Evolutionary conservation across 2,113 vertebrate genomes (phyloP), one percentile per base, ranked within the genome.

Genomic region (Trematocara variabile): DNA sequence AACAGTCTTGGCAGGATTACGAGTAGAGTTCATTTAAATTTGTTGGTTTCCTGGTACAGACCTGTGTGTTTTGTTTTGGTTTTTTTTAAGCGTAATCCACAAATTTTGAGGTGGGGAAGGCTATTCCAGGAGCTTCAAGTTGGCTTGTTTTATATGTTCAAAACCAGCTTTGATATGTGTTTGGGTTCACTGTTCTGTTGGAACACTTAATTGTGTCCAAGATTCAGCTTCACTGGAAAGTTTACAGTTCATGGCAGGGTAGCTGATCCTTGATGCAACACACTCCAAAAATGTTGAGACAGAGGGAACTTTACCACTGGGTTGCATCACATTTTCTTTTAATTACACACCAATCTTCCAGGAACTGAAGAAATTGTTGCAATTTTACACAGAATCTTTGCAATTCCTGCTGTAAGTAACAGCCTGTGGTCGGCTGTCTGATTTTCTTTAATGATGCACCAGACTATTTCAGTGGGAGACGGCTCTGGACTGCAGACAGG

Each of bases 201-300:
- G n/a, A 68, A 68, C n/a, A 68, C 63, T 33, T 22, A 68, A 39
- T 41, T 1, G 3, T 41, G n/a, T 41, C 34, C 4, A 68, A 68
- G 63, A 22, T 68, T 68, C 63, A 68, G 12, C n/a, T 68, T 63
- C 30, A 63, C 58, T 34, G 58, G 30, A 34, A n/a, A 63, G 30
- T 63, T 63, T 63, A 63, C 58, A 63, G 16, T 63, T 63, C 9
- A 63, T 63, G 58, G 30, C 58, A 63, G 58, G 5, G 58, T 63
- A n/a, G 58, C 30, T 63, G 58, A 37, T n/a, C 30, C 30, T 63
- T 63, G 30, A 63, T 63, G 30, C 30, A 63, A 37, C 58, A 37
- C 58, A n/a, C 7, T 56, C 56, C 0, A 2, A 60, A 60, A 60
- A 60, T 60, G 30, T 60, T 60, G 58, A 30, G 16, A 11, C 16